A percentile compares a stretch with the other conserved stretches of the same genome.
These are phyloP conservation scores for Leptogaster cylindrica DNA, from an alignment of 2,888 invertebrate genomes.

Conservation along the genomic window DNA sequence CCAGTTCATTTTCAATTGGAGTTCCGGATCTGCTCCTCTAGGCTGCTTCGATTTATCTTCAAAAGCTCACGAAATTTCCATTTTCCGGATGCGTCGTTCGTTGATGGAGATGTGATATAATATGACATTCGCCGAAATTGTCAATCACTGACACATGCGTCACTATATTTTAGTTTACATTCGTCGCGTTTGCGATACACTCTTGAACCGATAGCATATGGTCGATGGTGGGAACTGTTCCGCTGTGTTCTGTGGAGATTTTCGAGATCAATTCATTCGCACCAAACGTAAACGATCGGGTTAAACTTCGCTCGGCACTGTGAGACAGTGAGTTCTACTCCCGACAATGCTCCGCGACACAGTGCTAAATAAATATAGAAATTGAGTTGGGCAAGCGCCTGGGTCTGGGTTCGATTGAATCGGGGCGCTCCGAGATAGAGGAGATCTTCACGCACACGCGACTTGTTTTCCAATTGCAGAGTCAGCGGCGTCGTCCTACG, in stretches of 20 bases:
- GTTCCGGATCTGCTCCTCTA: not conserved
- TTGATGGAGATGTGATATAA: slow-evolving; percentile 5
- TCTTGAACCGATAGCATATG: not conserved
- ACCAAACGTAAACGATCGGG: not conserved
- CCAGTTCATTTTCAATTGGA: slow-evolving; percentile 43
- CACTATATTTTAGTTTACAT: too few species aligned
- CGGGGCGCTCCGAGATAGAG: not conserved
- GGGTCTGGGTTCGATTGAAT: not conserved
- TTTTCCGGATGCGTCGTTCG: not conserved
- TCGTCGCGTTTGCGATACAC: too few species aligned
- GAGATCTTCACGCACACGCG: slow-evolving; percentile 20
- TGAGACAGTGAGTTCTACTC: too few species aligned
- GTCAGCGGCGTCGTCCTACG: slow-evolving; percentile 12
- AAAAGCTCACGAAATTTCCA: not conserved
- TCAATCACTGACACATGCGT: too few species aligned
- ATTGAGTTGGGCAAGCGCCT: not conserved
- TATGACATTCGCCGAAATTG: not conserved
- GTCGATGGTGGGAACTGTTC: slow-evolving; percentile 5
- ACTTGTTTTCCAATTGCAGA: not conserved
- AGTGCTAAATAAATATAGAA: slow-evolving; percentile 13
- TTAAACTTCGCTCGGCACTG: not conserved
- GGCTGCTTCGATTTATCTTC: not conserved
- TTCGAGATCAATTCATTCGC: not conserved
- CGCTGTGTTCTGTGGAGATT: slow-evolving; percentile 1
- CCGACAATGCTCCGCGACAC: slow-evolving; percentile 1